Evolutionary conservation across 2,113 vertebrate species (phyloP).

Genomic region (Callocephalon fimbriatum): DNA sequence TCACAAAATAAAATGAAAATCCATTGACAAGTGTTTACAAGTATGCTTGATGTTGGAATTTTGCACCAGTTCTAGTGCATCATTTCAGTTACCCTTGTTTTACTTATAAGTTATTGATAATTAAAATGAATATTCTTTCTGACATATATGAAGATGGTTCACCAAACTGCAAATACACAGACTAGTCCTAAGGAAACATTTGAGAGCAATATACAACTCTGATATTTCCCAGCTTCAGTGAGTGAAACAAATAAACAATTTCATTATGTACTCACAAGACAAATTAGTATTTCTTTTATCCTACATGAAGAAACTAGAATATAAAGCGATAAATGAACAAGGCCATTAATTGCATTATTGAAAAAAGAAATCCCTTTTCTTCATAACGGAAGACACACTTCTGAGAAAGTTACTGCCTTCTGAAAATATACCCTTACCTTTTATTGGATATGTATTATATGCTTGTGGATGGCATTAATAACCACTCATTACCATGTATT

Average conservation of each 20-base stretch:
- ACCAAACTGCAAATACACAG: background rate
- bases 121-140: background rate
- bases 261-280: background rate
- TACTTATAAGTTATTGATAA: background rate
- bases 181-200: background rate
- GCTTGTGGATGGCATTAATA: background rate
- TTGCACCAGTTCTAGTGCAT: background rate
- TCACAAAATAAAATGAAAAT: background rate
- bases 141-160: background rate
- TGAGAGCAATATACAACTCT: background rate
- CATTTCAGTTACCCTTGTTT: background rate
- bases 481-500: background rate
- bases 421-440: background rate
- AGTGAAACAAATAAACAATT: background rate
- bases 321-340: background rate
- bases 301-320: background rate
- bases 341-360: background rate
- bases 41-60: background rate
- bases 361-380: background rate
- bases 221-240: background rate
- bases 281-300: background rate
- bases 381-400: background rate
- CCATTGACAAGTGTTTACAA: background rate
- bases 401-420: background rate
- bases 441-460: background rate